phyloP scores from a whole-genome alignment of 2,797 vertebrate species.

The Pristis pectinata region DNA sequence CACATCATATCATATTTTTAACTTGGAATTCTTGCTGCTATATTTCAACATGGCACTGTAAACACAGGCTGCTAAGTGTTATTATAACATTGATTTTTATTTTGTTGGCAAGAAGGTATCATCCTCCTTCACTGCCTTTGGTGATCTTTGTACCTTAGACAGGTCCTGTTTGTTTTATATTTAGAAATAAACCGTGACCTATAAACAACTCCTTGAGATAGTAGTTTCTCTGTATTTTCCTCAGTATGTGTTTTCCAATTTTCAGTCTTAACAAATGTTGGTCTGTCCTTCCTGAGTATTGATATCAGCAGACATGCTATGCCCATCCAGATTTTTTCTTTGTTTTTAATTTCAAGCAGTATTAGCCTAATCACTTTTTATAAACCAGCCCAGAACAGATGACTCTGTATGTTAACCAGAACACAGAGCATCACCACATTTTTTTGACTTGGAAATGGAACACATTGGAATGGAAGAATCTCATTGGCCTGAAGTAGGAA shows the following conservation, averaged over 20 bases:
- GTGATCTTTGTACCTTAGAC: neutral
- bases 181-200: neutral
- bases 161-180: neutral
- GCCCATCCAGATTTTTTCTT: neutral
- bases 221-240: neutral
- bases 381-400: neutral
- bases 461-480: neutral
- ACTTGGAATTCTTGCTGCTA: neutral
- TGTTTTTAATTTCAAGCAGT: neutral
- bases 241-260: neutral
- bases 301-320: neutral
- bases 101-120: neutral
- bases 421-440: neutral
- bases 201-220: neutral
- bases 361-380: neutral
- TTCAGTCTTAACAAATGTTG: neutral
- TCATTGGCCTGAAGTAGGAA: neutral
- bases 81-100: neutral
- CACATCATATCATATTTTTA: neutral
- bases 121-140: neutral
- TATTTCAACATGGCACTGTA: neutral
- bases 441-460: neutral
- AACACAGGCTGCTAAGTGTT: neutral
- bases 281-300: neutral
- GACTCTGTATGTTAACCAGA: neutral